These are phyloP conservation scores for Gephyroberyx darwinii DNA, from an alignment of 2,797 vertebrate genomes.

Conservation along the genomic window DNA sequence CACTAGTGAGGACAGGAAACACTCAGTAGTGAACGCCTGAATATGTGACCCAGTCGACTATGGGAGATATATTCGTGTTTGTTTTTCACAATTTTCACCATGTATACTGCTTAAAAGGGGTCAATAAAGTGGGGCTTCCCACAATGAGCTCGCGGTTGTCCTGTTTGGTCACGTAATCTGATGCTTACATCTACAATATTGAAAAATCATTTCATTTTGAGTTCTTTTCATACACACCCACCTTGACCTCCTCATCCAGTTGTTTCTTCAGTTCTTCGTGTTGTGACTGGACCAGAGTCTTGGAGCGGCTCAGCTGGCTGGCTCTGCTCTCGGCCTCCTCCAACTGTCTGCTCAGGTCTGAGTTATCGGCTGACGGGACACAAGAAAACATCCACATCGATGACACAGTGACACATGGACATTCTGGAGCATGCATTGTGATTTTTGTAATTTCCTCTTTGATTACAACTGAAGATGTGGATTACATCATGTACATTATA, in stretches of 20 bases:
- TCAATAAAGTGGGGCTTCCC: neutral
- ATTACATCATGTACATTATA: neutral
- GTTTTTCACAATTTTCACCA: too few relatives aligned
- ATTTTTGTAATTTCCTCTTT: neutral
- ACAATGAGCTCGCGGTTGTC: neutral
- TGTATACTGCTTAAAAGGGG: neutral
- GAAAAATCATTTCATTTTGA: neutral
- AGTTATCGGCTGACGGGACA: conserved; percentile 79
- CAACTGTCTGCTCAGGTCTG: conserved; percentile 79
- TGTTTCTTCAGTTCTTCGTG: conserved; percentile 84
- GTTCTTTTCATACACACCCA: conserved; percentile 49
- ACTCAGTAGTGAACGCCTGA: neutral
- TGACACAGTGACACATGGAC: neutral
- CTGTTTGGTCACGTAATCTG: neutral
- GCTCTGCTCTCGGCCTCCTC: conserved; percentile 81
- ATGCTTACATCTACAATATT: too few relatives aligned
- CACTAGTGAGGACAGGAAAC: conserved; percentile 55
- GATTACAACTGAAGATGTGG: conserved; percentile 5
- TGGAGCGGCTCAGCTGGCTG: conserved; percentile 78
- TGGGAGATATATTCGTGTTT: too few relatives aligned
- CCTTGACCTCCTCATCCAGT: conserved; percentile 86
- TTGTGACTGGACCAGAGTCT: conserved; percentile 76
- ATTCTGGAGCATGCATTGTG: neutral
- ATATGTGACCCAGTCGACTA: neutral
- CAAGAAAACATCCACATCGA: conserved; percentile 17